phyloP scores from a whole-genome alignment of 2,888 invertebrate species.

The Drosophila mimetica region DNA sequence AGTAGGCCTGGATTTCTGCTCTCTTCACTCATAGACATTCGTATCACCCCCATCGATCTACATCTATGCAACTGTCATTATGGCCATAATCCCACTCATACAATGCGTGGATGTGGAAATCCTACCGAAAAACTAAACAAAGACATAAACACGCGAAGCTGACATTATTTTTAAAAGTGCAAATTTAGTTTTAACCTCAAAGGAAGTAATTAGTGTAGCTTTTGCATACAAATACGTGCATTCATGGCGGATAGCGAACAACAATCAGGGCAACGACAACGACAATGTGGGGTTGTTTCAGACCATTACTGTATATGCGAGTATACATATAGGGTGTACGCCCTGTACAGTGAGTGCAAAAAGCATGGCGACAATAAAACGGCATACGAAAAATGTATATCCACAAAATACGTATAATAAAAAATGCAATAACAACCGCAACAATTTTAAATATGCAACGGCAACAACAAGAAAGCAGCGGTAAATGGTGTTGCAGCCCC shows the following conservation, averaged over 20 bases:
- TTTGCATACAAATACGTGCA: constrained; percentile 71
- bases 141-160: constrained; percentile 83
- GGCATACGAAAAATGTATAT: constrained; percentile 47
- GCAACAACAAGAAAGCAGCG: constrained; percentile 45
- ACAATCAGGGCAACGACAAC: constrained; percentile 28
- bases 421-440: constrained; percentile 72
- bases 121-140: constrained; percentile 71
- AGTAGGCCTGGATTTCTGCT: constrained; percentile 11
- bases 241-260: constrained; percentile 46
- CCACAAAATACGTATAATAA: constrained; percentile 56
- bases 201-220: constrained; percentile 80
- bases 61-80: constrained; percentile 25
- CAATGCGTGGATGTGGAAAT: constrained; percentile 28
- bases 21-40: not conserved
- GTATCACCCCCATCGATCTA: constrained; percentile 7
- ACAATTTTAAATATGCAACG: constrained; percentile 66
- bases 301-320: constrained; percentile 11
- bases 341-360: constrained; percentile 35
- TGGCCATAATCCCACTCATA: not conserved
- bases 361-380: constrained; percentile 51
- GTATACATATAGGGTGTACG: not conserved
- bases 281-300: constrained; percentile 28
- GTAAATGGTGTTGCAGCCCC: constrained; percentile 52
- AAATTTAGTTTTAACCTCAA: constrained; percentile 83
- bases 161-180: constrained; percentile 83